Evolutionary conservation across 2,113 vertebrate genomes (phyloP).

Genomic region (Aplodontia rufa): DNA sequence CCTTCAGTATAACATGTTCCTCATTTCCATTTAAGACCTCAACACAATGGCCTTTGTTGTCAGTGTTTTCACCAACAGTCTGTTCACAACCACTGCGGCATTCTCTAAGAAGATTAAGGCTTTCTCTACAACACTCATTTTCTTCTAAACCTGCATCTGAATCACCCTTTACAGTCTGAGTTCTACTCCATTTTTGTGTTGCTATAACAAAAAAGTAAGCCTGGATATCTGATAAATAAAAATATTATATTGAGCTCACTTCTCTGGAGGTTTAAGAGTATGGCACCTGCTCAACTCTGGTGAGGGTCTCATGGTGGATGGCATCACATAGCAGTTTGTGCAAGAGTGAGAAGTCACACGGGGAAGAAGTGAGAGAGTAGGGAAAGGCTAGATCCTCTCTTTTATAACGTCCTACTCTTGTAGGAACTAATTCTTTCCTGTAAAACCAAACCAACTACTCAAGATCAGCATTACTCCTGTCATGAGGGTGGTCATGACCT

Average conservation of each 20-base stretch:
- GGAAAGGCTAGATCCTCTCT: neutral
- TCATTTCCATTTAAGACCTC: neutral
- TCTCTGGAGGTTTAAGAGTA: neutral
- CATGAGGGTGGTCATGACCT: too few species aligned
- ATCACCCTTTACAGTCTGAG: neutral
- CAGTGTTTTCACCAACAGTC: neutral
- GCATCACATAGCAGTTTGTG: neutral
- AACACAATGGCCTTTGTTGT: neutral
- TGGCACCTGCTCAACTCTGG: neutral
- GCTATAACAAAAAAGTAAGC: neutral
- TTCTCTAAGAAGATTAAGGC: neutral
- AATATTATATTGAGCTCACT: neutral
- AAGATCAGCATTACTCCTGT: neutral
- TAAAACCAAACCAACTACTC: neutral
- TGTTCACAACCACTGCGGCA: neutral
- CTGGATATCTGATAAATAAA: neutral
- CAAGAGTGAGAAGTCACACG: neutral
- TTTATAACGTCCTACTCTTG: neutral
- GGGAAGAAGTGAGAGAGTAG: neutral
- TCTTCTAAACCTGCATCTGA: neutral
- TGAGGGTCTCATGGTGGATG: neutral
- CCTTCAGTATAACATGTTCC: neutral
- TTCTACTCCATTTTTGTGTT: neutral
- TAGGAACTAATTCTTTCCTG: neutral
- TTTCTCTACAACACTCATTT: neutral